Conservation (phyloP, 2,113 vertebrate genomes). For the Raphicerus campestris region DNA sequence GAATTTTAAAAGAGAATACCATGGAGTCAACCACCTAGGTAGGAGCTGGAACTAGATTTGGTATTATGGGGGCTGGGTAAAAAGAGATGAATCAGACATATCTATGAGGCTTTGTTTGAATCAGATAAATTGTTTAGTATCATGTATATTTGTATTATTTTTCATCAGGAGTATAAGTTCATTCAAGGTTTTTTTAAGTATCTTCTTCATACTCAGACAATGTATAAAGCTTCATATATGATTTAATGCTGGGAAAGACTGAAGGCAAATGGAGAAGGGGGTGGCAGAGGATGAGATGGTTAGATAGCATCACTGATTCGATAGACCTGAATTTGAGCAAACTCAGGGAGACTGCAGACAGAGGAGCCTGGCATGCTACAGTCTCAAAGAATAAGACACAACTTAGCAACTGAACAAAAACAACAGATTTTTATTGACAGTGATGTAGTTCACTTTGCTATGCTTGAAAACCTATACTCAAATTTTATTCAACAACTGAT, state of each 20-base stretch:
- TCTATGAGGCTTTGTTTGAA: not conserved
- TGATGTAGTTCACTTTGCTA: not conserved
- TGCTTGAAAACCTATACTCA: not conserved
- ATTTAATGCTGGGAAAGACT: not conserved
- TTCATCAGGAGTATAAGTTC: not conserved
- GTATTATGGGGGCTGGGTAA: not conserved
- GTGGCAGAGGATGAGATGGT: not conserved
- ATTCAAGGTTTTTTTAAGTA: not conserved
- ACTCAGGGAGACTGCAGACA: not conserved
- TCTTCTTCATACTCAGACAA: not conserved
- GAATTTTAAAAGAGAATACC: not conserved
- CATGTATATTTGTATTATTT: not conserved
- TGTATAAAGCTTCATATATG: not conserved
- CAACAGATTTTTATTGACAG: not conserved
- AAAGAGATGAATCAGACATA: not conserved
- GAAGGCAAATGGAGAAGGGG: not conserved
- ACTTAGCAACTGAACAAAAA: not conserved
- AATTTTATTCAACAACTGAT: conserved; percentile 27
- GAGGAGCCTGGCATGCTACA: not conserved
- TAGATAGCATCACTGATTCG: not conserved
- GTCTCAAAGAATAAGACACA: not conserved
- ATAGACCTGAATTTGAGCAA: not conserved
- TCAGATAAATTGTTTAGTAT: not conserved
- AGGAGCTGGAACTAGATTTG: not conserved
- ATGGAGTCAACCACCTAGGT: not conserved